Evolutionary conservation across 2,888 invertebrate genomes (phyloP), one percentile per base, ranked within the genome.

Genomic region (Biston betularia): DNA sequence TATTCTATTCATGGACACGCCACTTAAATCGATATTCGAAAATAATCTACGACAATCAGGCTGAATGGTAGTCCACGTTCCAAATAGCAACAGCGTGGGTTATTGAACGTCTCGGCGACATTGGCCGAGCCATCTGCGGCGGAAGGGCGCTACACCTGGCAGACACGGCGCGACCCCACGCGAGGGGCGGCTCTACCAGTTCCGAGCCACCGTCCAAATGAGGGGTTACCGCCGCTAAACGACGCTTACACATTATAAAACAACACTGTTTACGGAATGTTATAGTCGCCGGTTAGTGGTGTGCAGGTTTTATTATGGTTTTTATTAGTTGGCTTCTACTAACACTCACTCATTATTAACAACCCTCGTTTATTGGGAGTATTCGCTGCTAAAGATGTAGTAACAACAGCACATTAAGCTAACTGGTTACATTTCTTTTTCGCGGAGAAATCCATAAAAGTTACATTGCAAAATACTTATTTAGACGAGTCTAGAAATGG

Each of bases 111-210:
- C 64, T 56, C 66, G 57, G 57, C 59, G 67, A 63, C 63, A 63
- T 54, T 63, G 50, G 45, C 49, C 63, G 54, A 53, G 38, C 52
- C 89, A 89, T 88, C 88, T 88, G 90, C 86, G 78, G 77, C 83
- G 88, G 85, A 85, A 86, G 84, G 86, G 84, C 83, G 79, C 38
- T 42, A 78, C 91, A 91, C 91, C 90, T 90, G 92, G 91, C 84
- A 84, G 86, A 79, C 83, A 81, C 85, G 85, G 71, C 33, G 74
- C 81, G 81, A 78, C 85, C 82, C 75, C 76, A 71, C 74, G 79
- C 83, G 83, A 85, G 82, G 85, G 85, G 86, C 81, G 81, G 78
- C 78, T 78, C 78, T 12, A 73, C 88, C 79, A 49, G 57, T 33
- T 40, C 48, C 61, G 15, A 60, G 49, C 49, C 77, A 80, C 83